Evolutionary conservation across 2,888 invertebrate genomes (phyloP).

Genomic region (Leuctra nigra): DNA sequence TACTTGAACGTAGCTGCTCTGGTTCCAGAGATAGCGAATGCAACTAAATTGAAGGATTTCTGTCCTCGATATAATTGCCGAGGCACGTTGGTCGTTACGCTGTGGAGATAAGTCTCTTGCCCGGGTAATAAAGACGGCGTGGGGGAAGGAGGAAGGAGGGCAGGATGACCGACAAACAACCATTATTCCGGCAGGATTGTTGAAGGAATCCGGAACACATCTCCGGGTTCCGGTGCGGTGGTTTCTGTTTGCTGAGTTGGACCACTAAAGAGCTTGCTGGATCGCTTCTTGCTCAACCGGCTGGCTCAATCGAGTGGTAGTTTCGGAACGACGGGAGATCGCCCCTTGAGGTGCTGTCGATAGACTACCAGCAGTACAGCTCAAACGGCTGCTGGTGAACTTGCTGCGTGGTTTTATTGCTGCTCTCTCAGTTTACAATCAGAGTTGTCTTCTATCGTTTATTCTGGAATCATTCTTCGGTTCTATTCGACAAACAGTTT

Average conservation of each 20-base stretch:
- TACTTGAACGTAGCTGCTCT: too few species aligned
- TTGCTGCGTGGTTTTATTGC: too few species aligned
- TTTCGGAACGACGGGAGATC: conserved; percentile 6
- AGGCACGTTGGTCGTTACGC: not conserved
- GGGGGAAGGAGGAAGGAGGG: conserved; percentile 18
- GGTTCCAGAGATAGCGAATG: too few species aligned
- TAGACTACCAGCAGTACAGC: not conserved
- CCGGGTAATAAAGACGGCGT: conserved; percentile 5
- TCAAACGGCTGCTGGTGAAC: too few species aligned
- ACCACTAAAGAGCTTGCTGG: conserved; percentile 34
- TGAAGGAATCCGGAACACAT: conserved; percentile 42
- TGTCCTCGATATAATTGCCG: not conserved
- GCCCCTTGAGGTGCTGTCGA: not conserved
- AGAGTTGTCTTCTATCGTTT: too few species aligned
- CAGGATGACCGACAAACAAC: conserved; percentile 27
- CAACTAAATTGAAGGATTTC: too few species aligned
- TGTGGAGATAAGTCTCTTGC: not conserved
- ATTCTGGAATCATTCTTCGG: too few species aligned
- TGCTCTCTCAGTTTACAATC: too few species aligned
- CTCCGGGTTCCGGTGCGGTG: conserved; percentile 41
- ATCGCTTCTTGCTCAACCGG: conserved; percentile 31
- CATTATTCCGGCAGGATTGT: conserved; percentile 25
- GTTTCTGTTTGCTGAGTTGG: conserved; percentile 25
- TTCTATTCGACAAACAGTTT: too few species aligned
- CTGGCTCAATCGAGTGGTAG: conserved; percentile 10